phyloP scores from a whole-genome alignment of 2,797 vertebrate species.

The Labeo calbasu region DNA sequence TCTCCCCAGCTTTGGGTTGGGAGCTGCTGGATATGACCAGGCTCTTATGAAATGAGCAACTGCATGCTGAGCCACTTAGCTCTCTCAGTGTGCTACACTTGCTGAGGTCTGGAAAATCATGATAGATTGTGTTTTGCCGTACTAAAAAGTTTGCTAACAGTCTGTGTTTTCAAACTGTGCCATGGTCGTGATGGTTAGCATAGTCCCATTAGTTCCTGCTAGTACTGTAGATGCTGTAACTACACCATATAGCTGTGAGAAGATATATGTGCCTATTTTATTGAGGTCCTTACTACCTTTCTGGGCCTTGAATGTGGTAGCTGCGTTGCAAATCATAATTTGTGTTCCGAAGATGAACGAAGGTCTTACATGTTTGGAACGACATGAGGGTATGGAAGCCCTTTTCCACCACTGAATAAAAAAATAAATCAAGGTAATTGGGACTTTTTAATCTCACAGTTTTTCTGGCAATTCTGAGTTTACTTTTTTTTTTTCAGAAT shows the following conservation, averaged over 20 bases:
- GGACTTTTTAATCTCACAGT: too few relatives aligned
- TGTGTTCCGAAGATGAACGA: too few relatives aligned
- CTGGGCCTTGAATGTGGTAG: too few relatives aligned
- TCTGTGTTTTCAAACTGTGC: background rate
- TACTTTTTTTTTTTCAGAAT: too few relatives aligned
- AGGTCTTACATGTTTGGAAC: too few relatives aligned
- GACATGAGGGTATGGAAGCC: too few relatives aligned
- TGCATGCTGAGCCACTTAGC: slow-evolving; percentile 36
- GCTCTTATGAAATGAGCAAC: slow-evolving; percentile 20
- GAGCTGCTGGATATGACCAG: slow-evolving; percentile 23
- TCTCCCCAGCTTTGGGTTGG: slow-evolving; percentile 19
- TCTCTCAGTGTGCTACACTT: slow-evolving; percentile 19
- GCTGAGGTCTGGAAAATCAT: slow-evolving; percentile 5
- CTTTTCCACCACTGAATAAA: too few relatives aligned
- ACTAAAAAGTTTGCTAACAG: background rate
- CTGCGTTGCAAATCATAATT: too few relatives aligned
- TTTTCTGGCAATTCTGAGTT: too few relatives aligned
- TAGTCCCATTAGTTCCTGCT: background rate
- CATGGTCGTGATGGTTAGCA: background rate
- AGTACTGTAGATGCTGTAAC: background rate
- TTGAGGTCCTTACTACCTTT: too few relatives aligned
- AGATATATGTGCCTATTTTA: too few relatives aligned
- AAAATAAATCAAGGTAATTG: too few relatives aligned
- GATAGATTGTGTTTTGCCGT: slow-evolving; percentile 3
- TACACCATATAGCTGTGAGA: background rate